Conservation (phyloP, 2,888 invertebrate species). For the Lasioglossum malachurum region DNA sequence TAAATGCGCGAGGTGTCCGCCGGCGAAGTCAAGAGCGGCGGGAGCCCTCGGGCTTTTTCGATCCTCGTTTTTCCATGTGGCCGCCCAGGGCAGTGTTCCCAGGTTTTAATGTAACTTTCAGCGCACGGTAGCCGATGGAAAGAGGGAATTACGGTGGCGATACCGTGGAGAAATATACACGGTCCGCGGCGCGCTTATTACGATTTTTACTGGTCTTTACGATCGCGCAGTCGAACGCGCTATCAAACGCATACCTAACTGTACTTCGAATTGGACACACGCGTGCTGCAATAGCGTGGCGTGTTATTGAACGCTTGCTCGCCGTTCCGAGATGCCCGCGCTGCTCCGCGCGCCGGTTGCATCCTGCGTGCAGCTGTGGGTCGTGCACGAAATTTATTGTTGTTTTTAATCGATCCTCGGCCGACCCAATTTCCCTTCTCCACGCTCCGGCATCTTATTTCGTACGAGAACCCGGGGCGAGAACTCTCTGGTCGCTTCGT, state of each 20-base stretch:
- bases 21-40: slow-evolving; percentile 2
- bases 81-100: slow-evolving; percentile 6
- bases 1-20: neutral
- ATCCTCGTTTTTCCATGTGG: slow-evolving; percentile 7
- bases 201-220: slow-evolving; percentile 61
- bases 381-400: slow-evolving; percentile 42
- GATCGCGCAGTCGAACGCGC: slow-evolving; percentile 59
- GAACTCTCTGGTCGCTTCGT: neutral
- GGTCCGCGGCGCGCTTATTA: slow-evolving; percentile 57
- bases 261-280: slow-evolving; percentile 61
- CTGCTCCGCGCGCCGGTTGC: neutral
- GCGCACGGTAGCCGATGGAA: slow-evolving; percentile 37
- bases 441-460: neutral
- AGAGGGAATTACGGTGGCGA: slow-evolving; percentile 51
- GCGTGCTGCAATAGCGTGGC: slow-evolving; percentile 40
- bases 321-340: neutral
- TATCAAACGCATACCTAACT: slow-evolving; percentile 69
- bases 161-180: slow-evolving; percentile 40
- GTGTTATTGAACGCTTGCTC: slow-evolving; percentile 25
- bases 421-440: slow-evolving; percentile 35
- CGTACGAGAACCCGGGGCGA: neutral
- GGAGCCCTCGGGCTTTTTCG: slow-evolving; percentile 27
- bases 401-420: slow-evolving; percentile 31
- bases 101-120: slow-evolving; percentile 37
- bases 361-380: slow-evolving; percentile 26